Conservation (phyloP, 2,797 vertebrate species). For the Spinibarbus caldwelli region DNA sequence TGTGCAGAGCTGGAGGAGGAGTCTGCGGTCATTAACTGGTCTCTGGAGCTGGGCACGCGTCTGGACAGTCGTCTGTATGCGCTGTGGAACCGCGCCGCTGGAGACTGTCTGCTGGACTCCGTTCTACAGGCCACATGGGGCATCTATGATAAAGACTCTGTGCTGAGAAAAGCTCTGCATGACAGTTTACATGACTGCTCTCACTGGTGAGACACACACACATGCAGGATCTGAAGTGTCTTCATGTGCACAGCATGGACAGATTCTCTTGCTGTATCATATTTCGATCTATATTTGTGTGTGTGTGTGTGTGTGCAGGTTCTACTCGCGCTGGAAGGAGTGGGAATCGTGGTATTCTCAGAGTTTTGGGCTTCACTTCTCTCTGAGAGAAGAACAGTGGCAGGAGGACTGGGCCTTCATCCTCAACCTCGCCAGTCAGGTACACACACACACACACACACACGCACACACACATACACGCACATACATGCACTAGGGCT, state of each 20-base stretch:
- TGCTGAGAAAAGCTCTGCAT: constrained; percentile 93
- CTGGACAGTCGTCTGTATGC: constrained; percentile 94
- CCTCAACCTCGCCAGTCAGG: constrained; percentile 95
- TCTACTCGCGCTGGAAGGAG: constrained; percentile 97
- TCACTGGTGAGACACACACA: constrained; percentile 81
- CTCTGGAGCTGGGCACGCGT: constrained; percentile 90
- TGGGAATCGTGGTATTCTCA: constrained; percentile 99
- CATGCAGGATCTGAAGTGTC: neutral
- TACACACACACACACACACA: constrained; percentile 61
- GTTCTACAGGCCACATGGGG: constrained; percentile 98
- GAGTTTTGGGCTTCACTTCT: constrained; percentile 97
- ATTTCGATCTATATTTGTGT: neutral
- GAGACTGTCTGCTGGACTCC: constrained; percentile 94
- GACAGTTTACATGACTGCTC: constrained; percentile 98
- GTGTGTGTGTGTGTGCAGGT: constrained; percentile 81
- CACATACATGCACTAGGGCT: too few species aligned
- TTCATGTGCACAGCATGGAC: neutral
- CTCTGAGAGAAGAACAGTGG: constrained; percentile 95
- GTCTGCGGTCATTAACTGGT: constrained; percentile 97
- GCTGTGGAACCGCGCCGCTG: constrained; percentile 95
- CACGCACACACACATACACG: neutral
- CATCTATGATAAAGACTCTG: constrained; percentile 96
- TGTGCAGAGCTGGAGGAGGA: constrained; percentile 91
- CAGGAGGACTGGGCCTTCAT: constrained; percentile 99
- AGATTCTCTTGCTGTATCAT: neutral